A percentile compares a stretch with the other conserved stretches of the same genome.
Conservation (phyloP, 92 coral and sea anemone species). For the Porites evermanni region DNA sequence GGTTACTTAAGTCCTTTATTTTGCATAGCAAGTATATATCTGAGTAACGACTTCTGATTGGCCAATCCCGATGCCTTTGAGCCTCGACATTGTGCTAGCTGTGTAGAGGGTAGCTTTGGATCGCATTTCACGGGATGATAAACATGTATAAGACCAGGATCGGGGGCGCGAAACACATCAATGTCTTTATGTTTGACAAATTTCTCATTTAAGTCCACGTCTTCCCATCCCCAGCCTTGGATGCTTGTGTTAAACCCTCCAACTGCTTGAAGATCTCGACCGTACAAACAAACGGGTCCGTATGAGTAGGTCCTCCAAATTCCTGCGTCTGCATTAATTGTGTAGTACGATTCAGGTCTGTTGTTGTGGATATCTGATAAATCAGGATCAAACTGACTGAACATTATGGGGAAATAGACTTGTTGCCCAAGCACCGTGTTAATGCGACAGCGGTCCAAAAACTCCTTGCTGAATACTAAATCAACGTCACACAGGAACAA, state of each 20-base stretch:
- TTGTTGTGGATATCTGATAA: too few species aligned
- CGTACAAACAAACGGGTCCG: constrained; percentile 71
- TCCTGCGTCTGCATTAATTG: too few species aligned
- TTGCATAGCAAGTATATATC: neutral
- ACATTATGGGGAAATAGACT: constrained; percentile 88
- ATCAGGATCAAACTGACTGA: constrained; percentile 56
- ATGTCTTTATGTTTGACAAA: constrained; percentile 67
- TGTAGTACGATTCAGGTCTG: too few species aligned
- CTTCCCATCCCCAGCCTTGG: constrained; percentile 90
- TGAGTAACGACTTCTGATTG: constrained; percentile 58
- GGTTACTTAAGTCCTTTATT: too few species aligned
- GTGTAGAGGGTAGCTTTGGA: constrained; percentile 64
- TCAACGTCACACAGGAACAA: constrained; percentile 89
- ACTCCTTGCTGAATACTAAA: constrained; percentile 76
- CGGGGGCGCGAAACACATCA: constrained; percentile 78
- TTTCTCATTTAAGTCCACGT: constrained; percentile 82
- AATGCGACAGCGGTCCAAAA: constrained; percentile 76
- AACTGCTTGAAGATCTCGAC: constrained; percentile 76
- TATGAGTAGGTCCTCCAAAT: too few species aligned
- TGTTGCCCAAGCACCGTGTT: constrained; percentile 24
- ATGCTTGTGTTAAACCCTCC: constrained; percentile 87
- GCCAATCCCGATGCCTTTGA: constrained; percentile 77
- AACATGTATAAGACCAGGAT: constrained; percentile 63
- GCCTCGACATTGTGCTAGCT: constrained; percentile 60
- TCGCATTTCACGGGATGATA: constrained; percentile 58